Base-by-base conservation (phyloP, 2,797 vertebrate genomes). In the Syngnathus rostellatus region DNA sequence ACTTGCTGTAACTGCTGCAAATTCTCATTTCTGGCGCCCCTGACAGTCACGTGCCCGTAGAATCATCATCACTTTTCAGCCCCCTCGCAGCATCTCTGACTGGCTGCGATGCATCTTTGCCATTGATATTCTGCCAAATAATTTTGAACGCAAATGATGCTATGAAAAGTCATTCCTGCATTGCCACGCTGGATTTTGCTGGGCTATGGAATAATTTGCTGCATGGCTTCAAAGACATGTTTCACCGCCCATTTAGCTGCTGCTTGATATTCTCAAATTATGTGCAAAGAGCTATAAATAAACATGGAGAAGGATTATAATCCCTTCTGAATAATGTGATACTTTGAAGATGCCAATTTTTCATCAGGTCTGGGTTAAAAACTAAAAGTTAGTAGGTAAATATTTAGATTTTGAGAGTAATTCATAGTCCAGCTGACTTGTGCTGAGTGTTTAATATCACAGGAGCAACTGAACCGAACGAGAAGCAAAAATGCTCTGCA, bases 231-330 rank as follows among this genome's bases (percentile, higher is more conserved):
- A 78, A 81, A 84, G 79, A 74, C 74, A 69, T 68, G 65, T 64
- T 76, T 85, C 88, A 88, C 86, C 85, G 85, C 83, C 86, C 81
- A 84, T 89, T 89, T 86, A 81, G 77, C 76, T 81, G 75, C 46
- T 67, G 72, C 82, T 85, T 82, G 80, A 86, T 87, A 85, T 79
- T 75, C 78, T 85, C 78, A 73, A 83, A 88, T 82, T 78, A 77
- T 84, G 83, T 84, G 79, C 71, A 81, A 78, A 79, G 71, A 74
- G 75, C 78, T 83, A 91, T 89, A 87, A 91, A 91, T 91, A 90
- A 89, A 87, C 80, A 89, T 84, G 71, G 70, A 70, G 78, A 81
- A 50, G 0, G 68, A 82, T 77, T 70, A 70, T 75, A 70, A 68
- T 88, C 84, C 83, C 75, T 55, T 71, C 68, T 82, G 82, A 88